Percentiles rank a stretch among this genome's conserved stretches.
Conservation (phyloP, 2,888 invertebrate genomes). For the Pheosia tremula region DNA sequence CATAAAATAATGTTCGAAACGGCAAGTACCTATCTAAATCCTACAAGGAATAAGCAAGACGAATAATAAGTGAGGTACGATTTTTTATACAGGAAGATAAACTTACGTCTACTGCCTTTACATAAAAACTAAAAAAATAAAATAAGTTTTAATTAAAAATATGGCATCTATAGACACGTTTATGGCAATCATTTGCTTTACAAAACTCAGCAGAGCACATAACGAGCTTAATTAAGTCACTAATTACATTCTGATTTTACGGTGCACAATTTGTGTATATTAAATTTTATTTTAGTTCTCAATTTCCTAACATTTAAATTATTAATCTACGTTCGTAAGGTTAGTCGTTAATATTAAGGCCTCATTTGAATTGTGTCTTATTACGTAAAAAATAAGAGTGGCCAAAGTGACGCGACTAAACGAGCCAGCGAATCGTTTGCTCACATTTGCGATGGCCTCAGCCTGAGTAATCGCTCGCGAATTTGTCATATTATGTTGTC, state of each 20-base stretch:
- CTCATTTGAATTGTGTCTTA: constrained; percentile 27
- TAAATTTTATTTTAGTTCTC: constrained; percentile 10
- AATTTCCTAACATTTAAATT: constrained; percentile 19
- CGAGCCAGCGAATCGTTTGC: no score
- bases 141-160: constrained; percentile 57
- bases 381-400: no score
- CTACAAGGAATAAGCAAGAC: constrained; percentile 59
- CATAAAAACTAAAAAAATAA: constrained; percentile 54
- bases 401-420: no score
- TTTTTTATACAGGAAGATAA: constrained; percentile 54
- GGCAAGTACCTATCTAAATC: constrained; percentile 42
- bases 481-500: no score
- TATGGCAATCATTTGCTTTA: constrained; percentile 70
- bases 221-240: constrained; percentile 16
- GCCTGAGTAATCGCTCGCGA: no score
- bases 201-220: constrained; percentile 37
- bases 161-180: constrained; percentile 78
- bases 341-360: constrained; percentile 22
- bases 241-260: constrained; percentile 6
- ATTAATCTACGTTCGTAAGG: constrained; percentile 18
- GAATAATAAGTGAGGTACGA: constrained; percentile 65
- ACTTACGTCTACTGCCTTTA: constrained; percentile 58
- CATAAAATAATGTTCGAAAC: constrained; percentile 45
- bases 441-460: no score
- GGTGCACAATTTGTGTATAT: constrained; percentile 2